A percentile compares a stretch with the other conserved stretches of the same genome.
phyloP scores from a whole-genome alignment of 2,888 invertebrate species.

The Ennomos fuscantarius region DNA sequence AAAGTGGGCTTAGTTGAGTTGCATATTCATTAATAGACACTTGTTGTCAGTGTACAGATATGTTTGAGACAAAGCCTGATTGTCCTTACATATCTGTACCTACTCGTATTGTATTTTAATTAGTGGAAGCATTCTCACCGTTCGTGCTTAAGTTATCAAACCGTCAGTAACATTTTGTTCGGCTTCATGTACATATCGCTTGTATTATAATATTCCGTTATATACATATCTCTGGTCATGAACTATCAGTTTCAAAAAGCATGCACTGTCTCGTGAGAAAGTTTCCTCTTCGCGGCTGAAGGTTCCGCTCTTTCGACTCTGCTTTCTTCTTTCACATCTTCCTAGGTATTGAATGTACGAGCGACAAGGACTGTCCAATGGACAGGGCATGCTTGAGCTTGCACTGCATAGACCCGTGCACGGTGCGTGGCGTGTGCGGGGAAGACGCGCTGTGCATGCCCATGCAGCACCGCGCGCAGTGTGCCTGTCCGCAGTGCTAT shows the following conservation, averaged over 20 bases:
- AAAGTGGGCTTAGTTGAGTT: slow-evolving; percentile 1
- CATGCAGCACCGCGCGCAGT: slow-evolving; percentile 93
- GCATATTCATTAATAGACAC: slow-evolving; percentile 9
- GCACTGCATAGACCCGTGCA: slow-evolving; percentile 96
- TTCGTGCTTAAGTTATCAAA: slow-evolving; percentile 83
- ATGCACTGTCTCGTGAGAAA: slow-evolving; percentile 91
- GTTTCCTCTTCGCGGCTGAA: slow-evolving; percentile 95
- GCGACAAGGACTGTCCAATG: slow-evolving; percentile 95
- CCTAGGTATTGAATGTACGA: slow-evolving; percentile 94
- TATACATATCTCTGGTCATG: slow-evolving; percentile 81
- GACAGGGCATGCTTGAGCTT: slow-evolving; percentile 96
- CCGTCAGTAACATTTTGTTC: slow-evolving; percentile 83
- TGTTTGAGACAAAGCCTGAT: slow-evolving; percentile 45
- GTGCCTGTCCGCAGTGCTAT: slow-evolving; percentile 95
- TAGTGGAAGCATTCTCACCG: slow-evolving; percentile 86
- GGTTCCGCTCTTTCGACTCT: slow-evolving; percentile 90
- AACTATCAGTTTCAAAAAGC: slow-evolving; percentile 86
- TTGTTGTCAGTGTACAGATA: slow-evolving; percentile 50
- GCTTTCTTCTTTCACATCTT: slow-evolving; percentile 86
- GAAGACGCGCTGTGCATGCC: slow-evolving; percentile 95
- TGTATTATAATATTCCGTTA: slow-evolving; percentile 83
- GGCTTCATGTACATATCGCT: slow-evolving; percentile 87
- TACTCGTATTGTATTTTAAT: slow-evolving; percentile 41
- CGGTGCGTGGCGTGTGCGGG: slow-evolving; percentile 94
- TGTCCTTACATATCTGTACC: slow-evolving; percentile 61